Base-by-base conservation (phyloP, 1,140 invertebrate species). In the Venturia canescens region DNA sequence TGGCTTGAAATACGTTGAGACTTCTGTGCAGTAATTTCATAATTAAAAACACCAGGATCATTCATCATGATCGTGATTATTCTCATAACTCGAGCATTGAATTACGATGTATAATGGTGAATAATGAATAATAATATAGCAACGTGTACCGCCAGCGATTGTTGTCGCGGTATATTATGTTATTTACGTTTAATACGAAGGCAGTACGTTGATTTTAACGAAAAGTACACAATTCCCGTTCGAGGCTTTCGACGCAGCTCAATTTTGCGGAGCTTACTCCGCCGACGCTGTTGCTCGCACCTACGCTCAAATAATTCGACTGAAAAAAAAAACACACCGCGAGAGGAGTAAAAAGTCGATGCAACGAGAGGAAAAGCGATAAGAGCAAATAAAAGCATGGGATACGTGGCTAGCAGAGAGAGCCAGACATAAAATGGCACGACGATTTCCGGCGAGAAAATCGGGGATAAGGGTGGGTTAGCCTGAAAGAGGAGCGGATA, bases 161-260 rank as follows among this genome's bases (percentile, higher is more conserved):
- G 21, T 57, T 23, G 60, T 69, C 84, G 79, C n/a, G n/a, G n/a
- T n/a, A 80, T 84, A 81, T 85, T 86, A 44, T 85, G 79, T 83
- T 87, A 85, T 86, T 87, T 86, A 82, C 79, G 80, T 87, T 87
- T 86, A 87, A 87, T 87, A 83, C 85, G 38, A 44, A 44, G 13
- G 38, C 3, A 44, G 38, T 44, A 44, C 82, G 80, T 44, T 78
- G 60, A 60, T 66, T 50, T 72, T 85, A 83, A 85, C 84, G 83
- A 85, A 86, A 86, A 80, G 82, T 82, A 82, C 80, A 84, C 85
- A 85, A 83, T 87, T 82, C 82, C 80, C 84, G 81, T 48, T 66
- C 34, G 38, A 44, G 38, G 38, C 50, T 66, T 78, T 76, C 23
- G 29, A 63, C 31, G 31, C 1, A 23, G 53, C 53, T n/a, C 53